Evolutionary conservation across 2,113 vertebrate genomes (phyloP).

Genomic region (Antechinus flavipes): DNA sequence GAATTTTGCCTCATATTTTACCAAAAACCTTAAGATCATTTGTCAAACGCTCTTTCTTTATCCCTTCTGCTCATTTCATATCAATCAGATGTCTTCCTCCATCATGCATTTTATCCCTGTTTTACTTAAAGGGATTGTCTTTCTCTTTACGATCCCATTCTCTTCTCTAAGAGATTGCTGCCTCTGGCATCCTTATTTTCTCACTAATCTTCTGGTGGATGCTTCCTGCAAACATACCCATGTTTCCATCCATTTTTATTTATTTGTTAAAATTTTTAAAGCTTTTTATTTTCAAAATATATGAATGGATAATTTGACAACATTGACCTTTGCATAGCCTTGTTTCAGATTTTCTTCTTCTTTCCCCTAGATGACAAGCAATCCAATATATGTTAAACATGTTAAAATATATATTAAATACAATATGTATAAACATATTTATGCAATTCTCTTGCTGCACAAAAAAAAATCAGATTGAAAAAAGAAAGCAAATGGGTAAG

Average conservation of each 20-base stretch:
- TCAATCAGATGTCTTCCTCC: not conserved
- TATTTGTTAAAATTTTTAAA: too few relatives aligned
- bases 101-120: not conserved
- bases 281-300: too few relatives aligned
- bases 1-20: not conserved
- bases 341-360: too few relatives aligned
- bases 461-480: too few relatives aligned
- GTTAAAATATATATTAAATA: too few relatives aligned
- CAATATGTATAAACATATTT: too few relatives aligned
- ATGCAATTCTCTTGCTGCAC: too few relatives aligned
- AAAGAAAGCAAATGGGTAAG: too few relatives aligned
- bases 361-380: too few relatives aligned
- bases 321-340: too few relatives aligned
- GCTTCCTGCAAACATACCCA: not conserved
- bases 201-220: not conserved
- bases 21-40: not conserved
- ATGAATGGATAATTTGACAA: too few relatives aligned
- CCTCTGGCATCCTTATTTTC: not conserved
- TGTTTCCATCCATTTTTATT: not conserved
- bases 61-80: not conserved
- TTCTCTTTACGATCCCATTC: not conserved
- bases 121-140: not conserved
- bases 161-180: not conserved
- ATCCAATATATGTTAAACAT: too few relatives aligned
- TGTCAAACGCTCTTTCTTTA: not conserved